phyloP scores from a whole-genome alignment of 2,888 invertebrate species.

The Coremacera marginata region DNA sequence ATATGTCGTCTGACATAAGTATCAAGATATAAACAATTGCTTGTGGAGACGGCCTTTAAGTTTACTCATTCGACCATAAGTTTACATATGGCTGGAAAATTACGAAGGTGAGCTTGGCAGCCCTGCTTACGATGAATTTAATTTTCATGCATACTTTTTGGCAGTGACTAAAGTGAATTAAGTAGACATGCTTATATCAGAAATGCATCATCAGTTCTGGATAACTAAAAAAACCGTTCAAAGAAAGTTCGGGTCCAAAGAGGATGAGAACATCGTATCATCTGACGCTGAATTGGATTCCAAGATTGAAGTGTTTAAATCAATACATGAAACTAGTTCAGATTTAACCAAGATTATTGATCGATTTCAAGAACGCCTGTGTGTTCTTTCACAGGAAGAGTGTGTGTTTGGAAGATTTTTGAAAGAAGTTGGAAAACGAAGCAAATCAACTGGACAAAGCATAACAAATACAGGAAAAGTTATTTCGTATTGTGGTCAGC shows the following conservation, averaged over 20 bases:
- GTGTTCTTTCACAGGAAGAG: slow-evolving; percentile 94
- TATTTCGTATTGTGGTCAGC: slow-evolving; percentile 90
- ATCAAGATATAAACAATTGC: too few relatives aligned
- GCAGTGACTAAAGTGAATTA: not conserved
- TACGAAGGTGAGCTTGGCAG: too few relatives aligned
- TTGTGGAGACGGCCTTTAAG: too few relatives aligned
- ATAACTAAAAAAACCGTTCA: slow-evolving; percentile 96
- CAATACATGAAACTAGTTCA: slow-evolving; percentile 90
- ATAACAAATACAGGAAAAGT: slow-evolving; percentile 88
- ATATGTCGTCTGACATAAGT: too few relatives aligned
- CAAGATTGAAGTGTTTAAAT: slow-evolving; percentile 84
- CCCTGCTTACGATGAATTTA: too few relatives aligned
- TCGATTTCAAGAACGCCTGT: slow-evolving; percentile 92
- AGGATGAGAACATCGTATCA: slow-evolving; percentile 96
- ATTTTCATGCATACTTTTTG: slow-evolving; percentile 19
- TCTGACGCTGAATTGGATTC: slow-evolving; percentile 97
- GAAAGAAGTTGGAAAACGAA: slow-evolving; percentile 91
- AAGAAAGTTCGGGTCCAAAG: slow-evolving; percentile 93
- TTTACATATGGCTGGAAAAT: too few relatives aligned
- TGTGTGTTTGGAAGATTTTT: slow-evolving; percentile 94
- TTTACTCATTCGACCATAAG: too few relatives aligned
- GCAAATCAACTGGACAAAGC: slow-evolving; percentile 87
- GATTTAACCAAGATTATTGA: slow-evolving; percentile 90
- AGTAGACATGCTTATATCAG: slow-evolving; percentile 63
- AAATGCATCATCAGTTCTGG: slow-evolving; percentile 97